Evolutionary conservation across 2,888 invertebrate genomes (phyloP), one percentile per base, ranked within the genome.

Genomic region (Eupithecia insigniata): DNA sequence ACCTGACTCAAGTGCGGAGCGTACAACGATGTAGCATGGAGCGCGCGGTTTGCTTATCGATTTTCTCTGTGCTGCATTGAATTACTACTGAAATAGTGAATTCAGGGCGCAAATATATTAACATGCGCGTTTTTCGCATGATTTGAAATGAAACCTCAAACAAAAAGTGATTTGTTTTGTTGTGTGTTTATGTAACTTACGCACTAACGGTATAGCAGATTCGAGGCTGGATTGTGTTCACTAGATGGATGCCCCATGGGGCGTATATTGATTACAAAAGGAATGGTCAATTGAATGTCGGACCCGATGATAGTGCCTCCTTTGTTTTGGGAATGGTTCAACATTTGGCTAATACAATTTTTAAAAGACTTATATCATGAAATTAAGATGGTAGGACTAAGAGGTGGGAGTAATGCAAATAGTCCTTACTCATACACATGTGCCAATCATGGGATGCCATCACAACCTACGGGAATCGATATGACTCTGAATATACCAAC

Each of bases 61-160:
- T 93, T 93, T 93, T 93, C 92, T 90, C 89, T 88, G 89, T 91
- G 90, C 93, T 91, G 93, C 92, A 93, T 92, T 91, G 91, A 90
- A 90, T 89, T 88, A 90, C 89, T 87, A 87, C 89, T 89, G 85
- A 87, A 89, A 90, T 87, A 85, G 90, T 90, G 91, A 89, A 88
- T 90, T 89, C 87, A 90, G 89, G 85, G 84, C 87, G 88, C 87
- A 88, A 88, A 88, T 84, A 86, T 84, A 85, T 82, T 82, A 85
- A 80, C 81, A 90, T 90, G 89, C 80, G 81, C 85, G 85, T 81
- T 84, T 83, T 82, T 84, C 76, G 78, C 77, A 81, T 82, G 77
- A 83, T 80, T 81, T 76, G 77, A 79, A 81, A 84, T 81, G 78
- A 72, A 84, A 84, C 81, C 80, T 82, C 76, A 70, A 79, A 76